These are phyloP conservation scores for Hyles euphorbiae DNA, from an alignment of 1,140 invertebrate species.

Conservation along the genomic window DNA sequence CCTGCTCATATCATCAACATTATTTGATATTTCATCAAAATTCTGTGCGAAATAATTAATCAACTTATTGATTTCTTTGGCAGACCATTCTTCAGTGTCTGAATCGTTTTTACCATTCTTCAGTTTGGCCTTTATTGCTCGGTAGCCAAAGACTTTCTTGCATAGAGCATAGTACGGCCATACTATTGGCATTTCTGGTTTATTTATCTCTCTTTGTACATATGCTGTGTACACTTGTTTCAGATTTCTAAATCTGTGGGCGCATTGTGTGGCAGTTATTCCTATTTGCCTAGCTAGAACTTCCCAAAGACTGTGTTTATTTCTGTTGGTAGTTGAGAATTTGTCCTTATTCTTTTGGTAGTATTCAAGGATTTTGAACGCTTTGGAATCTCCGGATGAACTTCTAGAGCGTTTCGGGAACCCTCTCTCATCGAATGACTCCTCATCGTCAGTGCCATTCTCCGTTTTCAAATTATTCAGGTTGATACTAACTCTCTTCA, in stretches of 20 bases:
- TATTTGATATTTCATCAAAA: constrained; percentile 32
- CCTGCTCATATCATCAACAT: constrained; percentile 30
- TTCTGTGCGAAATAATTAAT: constrained; percentile 46
- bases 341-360: constrained; percentile 63
- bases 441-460: constrained; percentile 43
- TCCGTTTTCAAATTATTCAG: constrained; percentile 25
- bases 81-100: constrained; percentile 54
- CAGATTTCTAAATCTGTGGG: constrained; percentile 56
- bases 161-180: constrained; percentile 65
- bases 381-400: constrained; percentile 45
- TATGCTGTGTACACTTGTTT: constrained; percentile 61
- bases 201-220: constrained; percentile 58
- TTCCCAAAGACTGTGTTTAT: constrained; percentile 54
- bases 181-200: constrained; percentile 57
- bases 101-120: constrained; percentile 47
- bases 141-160: constrained; percentile 65
- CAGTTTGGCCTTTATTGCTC: constrained; percentile 54
- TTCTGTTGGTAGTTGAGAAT: constrained; percentile 42
- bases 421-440: constrained; percentile 45
- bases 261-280: constrained; percentile 47
- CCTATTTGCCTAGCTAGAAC: constrained; percentile 44
- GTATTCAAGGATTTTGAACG: constrained; percentile 58
- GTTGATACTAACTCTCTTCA: constrained; percentile 47
- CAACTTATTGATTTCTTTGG: constrained; percentile 53
- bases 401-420: constrained; percentile 45